A percentile compares a stretch with the other conserved stretches of the same genome.
Conservation (phyloP, 2,113 vertebrate species). For the Seriola quinqueradiata region DNA sequence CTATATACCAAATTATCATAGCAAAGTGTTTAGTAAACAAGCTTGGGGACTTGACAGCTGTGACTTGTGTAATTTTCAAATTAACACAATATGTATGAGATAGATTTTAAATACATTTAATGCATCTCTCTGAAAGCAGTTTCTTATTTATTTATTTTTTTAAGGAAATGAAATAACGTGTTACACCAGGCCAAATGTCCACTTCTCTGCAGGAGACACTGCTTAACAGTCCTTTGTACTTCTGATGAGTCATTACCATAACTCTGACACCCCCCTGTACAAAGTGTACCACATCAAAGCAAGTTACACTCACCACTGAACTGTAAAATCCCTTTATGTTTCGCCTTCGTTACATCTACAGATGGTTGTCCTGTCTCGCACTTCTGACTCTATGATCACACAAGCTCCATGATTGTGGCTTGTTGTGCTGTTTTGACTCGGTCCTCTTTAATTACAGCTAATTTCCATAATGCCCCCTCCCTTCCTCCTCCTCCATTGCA, state of each 20-base stretch:
- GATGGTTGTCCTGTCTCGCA: slow-evolving; percentile 30
- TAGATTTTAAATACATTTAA: background rate
- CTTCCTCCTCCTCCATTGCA: background rate
- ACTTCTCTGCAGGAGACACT: slow-evolving; percentile 46
- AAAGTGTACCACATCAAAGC: slow-evolving; percentile 63
- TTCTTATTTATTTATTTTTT: background rate
- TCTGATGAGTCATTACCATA: slow-evolving; percentile 64
- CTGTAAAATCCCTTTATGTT: slow-evolving; percentile 48
- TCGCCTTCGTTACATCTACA: slow-evolving; percentile 48
- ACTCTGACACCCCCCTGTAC: slow-evolving; percentile 25
- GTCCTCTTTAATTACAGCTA: slow-evolving; percentile 68
- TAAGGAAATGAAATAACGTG: background rate
- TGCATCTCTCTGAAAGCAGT: background rate
- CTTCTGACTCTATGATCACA: slow-evolving; percentile 49
- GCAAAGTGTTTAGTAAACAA: background rate
- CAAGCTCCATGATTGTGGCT: slow-evolving; percentile 48
- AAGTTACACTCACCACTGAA: slow-evolving; percentile 33
- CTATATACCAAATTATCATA: background rate
- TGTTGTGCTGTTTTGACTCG: slow-evolving; percentile 55
- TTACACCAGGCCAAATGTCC: slow-evolving; percentile 30
- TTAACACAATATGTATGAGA: background rate
- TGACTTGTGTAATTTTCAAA: background rate
- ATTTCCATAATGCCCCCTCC: slow-evolving; percentile 45
- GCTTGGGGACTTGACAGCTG: background rate
- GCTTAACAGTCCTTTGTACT: slow-evolving; percentile 29